Percentiles rank a stretch among this genome's conserved stretches.
Evolutionary conservation across 2,888 invertebrate genomes (phyloP).

Genomic region (Tetrapedia diversipes): DNA sequence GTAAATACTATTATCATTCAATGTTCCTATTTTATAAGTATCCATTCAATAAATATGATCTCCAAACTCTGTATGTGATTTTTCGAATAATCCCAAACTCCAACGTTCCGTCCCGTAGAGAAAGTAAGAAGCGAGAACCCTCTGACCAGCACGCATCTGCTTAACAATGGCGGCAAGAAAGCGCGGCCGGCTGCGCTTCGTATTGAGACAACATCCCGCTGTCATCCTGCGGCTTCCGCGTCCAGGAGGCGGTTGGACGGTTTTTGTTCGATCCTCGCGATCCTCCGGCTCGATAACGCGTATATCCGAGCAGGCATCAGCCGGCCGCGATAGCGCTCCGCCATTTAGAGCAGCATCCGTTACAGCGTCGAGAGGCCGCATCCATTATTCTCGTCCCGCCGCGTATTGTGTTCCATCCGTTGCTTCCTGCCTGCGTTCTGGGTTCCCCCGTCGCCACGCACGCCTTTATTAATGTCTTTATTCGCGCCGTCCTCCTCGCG

Average conservation of each 20-base stretch:
- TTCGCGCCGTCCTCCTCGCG: slow-evolving; percentile 57
- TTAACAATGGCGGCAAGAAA: slow-evolving; percentile 11
- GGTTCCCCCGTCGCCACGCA: slow-evolving; percentile 63
- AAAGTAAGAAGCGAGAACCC: too few species aligned
- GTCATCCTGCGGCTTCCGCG: slow-evolving; percentile 59
- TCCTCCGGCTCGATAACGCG: slow-evolving; percentile 62
- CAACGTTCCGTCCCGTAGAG: too few species aligned
- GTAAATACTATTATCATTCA: too few species aligned
- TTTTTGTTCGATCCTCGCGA: slow-evolving; percentile 68
- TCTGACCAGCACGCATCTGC: background rate
- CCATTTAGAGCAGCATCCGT: slow-evolving; percentile 69
- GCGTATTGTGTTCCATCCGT: slow-evolving; percentile 69
- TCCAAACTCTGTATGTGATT: too few species aligned
- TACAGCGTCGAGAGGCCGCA: slow-evolving; percentile 62
- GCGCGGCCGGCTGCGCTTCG: slow-evolving; percentile 27
- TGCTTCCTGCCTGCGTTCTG: slow-evolving; percentile 53
- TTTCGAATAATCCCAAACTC: too few species aligned
- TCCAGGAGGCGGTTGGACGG: slow-evolving; percentile 35
- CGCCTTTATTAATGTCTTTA: slow-evolving; percentile 76
- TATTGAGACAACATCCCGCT: slow-evolving; percentile 63
- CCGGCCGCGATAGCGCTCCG: slow-evolving; percentile 63
- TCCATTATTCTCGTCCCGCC: slow-evolving; percentile 60
- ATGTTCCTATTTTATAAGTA: too few species aligned
- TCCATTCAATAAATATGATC: too few species aligned
- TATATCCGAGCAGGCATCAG: slow-evolving; percentile 67